Evolutionary conservation across 1,140 invertebrate genomes (phyloP), one percentile per base, ranked within the genome.

Genomic region (Drosophila serrata): DNA sequence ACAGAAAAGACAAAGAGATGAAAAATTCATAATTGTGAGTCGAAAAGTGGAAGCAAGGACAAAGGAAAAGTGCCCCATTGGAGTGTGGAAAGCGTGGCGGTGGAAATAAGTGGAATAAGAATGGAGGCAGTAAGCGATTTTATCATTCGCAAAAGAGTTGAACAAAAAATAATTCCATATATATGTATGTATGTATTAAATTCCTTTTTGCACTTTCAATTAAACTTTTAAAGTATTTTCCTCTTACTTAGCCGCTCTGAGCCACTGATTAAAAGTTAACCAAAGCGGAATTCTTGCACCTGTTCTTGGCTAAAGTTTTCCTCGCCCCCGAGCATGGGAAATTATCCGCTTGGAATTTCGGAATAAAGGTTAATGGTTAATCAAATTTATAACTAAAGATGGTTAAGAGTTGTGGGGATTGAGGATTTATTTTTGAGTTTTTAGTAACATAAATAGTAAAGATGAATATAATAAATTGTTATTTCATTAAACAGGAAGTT

Each of bases 21-120:
- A 61, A 77, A 77, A 49, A 60, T 73, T 9, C 69, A 73, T 73
- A 78, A 78, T 79, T 39, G 55, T 35, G 40, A 55, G 29, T 27
- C 53, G 35, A 70, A 33, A 35, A 63, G 31, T 39, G 39, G 11
- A 22, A 78, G 12, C 17, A 49, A 42, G 43, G n/a, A 68, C 57
- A 56, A 59, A 59, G 57, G 37, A 45, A 57, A 59, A 78, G 39
- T 43, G 62, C 15, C 11, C 40, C 49, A 11, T 8, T n/a, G 42
- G 13, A 31, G 40, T 8, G 27, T 19, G 35, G n/a, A 45, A 62
- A 17, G n/a, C 3, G 62, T 13, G 31, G 9, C 7, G n/a, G 27
- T 33, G 64, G 11, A 33, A 75, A 64, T 49, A 51, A 58, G 39
- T 43, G 19, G n/a, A n/a, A n/a, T n/a, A n/a, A n/a, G n/a, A 51